Conservation (phyloP, 2,797 vertebrate species). For the Cirrhinus molitorella region DNA sequence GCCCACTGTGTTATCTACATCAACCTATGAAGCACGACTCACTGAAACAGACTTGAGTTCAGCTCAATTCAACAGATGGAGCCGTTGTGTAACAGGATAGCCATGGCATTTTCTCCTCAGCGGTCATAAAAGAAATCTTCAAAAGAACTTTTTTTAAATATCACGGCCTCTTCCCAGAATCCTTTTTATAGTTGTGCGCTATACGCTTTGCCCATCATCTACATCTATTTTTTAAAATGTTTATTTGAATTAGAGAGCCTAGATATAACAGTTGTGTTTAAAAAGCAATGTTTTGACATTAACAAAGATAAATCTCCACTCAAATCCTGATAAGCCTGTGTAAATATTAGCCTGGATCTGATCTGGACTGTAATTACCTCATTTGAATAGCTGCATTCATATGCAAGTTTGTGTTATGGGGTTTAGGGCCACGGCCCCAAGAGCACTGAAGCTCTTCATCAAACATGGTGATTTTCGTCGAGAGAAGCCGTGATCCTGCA, state of each 20-base stretch:
- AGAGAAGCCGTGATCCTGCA: constrained; percentile 43
- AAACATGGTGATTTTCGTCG: background rate
- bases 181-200: background rate
- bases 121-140: constrained; percentile 7
- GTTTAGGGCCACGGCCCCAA: constrained; percentile 6
- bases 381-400: constrained; percentile 49
- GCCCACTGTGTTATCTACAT: constrained; percentile 7
- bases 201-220: background rate
- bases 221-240: background rate
- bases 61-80: constrained; percentile 43
- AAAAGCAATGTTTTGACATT: constrained; percentile 1
- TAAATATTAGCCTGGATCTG: constrained; percentile 13
- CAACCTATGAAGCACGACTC: constrained; percentile 3
- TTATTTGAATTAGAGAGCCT: background rate
- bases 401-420: constrained; percentile 51
- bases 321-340: constrained; percentile 34
- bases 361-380: constrained; percentile 32
- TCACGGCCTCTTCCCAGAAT: constrained; percentile 5
- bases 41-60: constrained; percentile 11
- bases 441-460: background rate
- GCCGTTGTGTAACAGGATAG: constrained; percentile 43
- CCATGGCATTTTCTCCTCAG: constrained; percentile 9
- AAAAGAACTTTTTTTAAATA: background rate
- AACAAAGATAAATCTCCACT: background rate
- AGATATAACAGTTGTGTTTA: background rate